Base-by-base conservation (phyloP, 2,888 invertebrate genomes). In the Drosophila tanythrix region DNA sequence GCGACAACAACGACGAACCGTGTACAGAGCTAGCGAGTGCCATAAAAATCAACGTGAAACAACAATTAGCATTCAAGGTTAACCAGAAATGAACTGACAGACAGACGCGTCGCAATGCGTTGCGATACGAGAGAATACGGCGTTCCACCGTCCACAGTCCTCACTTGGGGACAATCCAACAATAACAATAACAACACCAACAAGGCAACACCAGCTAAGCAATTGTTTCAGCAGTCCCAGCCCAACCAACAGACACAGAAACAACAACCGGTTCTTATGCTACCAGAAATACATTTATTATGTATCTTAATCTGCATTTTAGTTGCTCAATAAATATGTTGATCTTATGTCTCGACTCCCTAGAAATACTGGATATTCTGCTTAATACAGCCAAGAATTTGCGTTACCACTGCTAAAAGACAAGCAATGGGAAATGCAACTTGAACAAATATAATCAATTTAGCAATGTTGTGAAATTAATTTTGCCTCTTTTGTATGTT, bases 61-160 rank as follows among this genome's bases (percentile, higher is more conserved):
- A 78, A 81, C 86, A 88, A 90, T 90, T 85, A 88, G 79, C 74
- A 81, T 81, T 89, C 90, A 90, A 88, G 88, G 88, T 90, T 90
- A 88, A 88, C 90, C 89, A 90, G 90, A 88, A 88, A 89, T 76
- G 70, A 87, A 75, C 76, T 67, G 74, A 71, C 78, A 62, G 71
- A 70, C 81, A 59, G 59, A 72, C 40, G 63, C 55, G 40, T 43
- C 43, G 70, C 56, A 15, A 57, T 38, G 70, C 70, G 67, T 29
- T 55, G 46, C 58, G 46, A 60, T 48, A 7, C 29, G 27, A 36
- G 36, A 55, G 55, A 55, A 55, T 27, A 46, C 51, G 35, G 5
- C 70, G 18, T 29, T n/a, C 52, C 31, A 25, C 50, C 8, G 33
- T 58, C 63, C 69, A 25, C 50, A 11, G 33, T 58, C 63, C 69